A percentile compares a stretch with the other conserved stretches of the same genome.
Evolutionary conservation across 2,113 vertebrate species (phyloP).

Genomic region (Chaenogobius annularis): DNA sequence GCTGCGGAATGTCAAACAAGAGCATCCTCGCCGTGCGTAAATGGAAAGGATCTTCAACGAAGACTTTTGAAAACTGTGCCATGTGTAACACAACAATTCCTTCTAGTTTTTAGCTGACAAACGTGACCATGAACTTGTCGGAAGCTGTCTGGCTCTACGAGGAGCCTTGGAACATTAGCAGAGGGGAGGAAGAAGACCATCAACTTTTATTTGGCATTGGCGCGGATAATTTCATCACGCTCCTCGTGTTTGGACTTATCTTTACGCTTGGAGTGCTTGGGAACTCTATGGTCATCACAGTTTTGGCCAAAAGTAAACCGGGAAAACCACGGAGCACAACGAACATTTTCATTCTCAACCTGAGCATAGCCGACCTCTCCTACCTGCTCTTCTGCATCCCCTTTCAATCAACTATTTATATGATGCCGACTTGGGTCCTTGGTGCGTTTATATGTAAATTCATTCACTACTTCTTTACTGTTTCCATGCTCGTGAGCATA

Average conservation of each 20-base stretch:
- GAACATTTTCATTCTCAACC: slow-evolving; percentile 94
- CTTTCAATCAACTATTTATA: slow-evolving; percentile 93
- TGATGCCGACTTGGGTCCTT: slow-evolving; percentile 89
- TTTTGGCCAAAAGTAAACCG: slow-evolving; percentile 86
- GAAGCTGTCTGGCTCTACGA: slow-evolving; percentile 55
- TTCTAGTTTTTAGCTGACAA: neutral
- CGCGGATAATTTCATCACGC: slow-evolving; percentile 87
- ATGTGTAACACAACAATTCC: neutral
- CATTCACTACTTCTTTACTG: slow-evolving; percentile 94
- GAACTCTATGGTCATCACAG: slow-evolving; percentile 93
- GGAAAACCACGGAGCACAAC: slow-evolving; percentile 91
- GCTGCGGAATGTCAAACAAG: neutral
- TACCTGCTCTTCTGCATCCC: slow-evolving; percentile 97
- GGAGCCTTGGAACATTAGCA: slow-evolving; percentile 57
- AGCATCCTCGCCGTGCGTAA: neutral
- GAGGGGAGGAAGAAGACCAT: slow-evolving; percentile 41
- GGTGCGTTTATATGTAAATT: slow-evolving; percentile 96
- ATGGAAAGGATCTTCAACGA: neutral
- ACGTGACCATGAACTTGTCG: slow-evolving; percentile 67
- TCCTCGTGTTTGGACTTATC: slow-evolving; percentile 88
- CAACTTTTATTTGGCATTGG: slow-evolving; percentile 84
- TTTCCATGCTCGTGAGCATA: slow-evolving; percentile 97
- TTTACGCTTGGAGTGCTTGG: slow-evolving; percentile 91
- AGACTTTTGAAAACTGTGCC: slow-evolving; percentile 8
- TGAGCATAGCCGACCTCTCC: slow-evolving; percentile 93